A percentile compares a stretch with the other conserved stretches of the same genome.
Evolutionary conservation across 2,888 invertebrate genomes (phyloP).

Genomic region (Mesorhabditis sp.): DNA sequence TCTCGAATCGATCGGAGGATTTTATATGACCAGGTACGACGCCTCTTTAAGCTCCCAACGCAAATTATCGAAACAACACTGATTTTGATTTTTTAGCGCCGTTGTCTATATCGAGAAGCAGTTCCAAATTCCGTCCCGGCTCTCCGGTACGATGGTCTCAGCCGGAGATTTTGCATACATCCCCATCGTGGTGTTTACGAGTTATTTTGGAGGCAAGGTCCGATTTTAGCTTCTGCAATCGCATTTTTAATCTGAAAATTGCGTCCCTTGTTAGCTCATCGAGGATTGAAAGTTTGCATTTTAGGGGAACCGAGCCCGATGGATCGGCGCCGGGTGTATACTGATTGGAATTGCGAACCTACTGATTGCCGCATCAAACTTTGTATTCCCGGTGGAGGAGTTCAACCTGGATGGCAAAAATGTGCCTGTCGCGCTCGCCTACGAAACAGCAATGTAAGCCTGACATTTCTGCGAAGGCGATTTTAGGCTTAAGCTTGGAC

Average conservation of each 20-base stretch:
- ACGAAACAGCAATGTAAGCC: constrained; percentile 24
- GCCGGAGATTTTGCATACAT: constrained; percentile 58
- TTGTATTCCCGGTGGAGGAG: constrained; percentile 50
- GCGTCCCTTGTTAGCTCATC: no score
- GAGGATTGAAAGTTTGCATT: background rate
- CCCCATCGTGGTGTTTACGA: constrained; percentile 53
- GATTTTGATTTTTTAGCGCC: constrained; percentile 37
- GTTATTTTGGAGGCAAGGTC: constrained; percentile 55
- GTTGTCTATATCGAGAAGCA: constrained; percentile 56
- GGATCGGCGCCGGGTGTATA: constrained; percentile 57
- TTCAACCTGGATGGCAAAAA: constrained; percentile 27
- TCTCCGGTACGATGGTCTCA: constrained; percentile 55
- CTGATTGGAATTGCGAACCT: constrained; percentile 54
- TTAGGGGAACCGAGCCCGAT: constrained; percentile 54
- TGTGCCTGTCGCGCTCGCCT: constrained; percentile 23
- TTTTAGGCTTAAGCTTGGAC: no score
- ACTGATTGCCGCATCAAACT: constrained; percentile 53
- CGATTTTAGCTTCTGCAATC: no score
- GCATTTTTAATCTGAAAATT: no score
- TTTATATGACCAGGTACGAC: constrained; percentile 55
- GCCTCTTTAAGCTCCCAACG: background rate
- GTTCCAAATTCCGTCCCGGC: constrained; percentile 55
- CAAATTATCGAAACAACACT: background rate
- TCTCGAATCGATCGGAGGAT: constrained; percentile 57
- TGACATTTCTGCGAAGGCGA: background rate